Base-by-base conservation (phyloP, 2,888 invertebrate genomes). In the Leucophenga montana region DNA sequence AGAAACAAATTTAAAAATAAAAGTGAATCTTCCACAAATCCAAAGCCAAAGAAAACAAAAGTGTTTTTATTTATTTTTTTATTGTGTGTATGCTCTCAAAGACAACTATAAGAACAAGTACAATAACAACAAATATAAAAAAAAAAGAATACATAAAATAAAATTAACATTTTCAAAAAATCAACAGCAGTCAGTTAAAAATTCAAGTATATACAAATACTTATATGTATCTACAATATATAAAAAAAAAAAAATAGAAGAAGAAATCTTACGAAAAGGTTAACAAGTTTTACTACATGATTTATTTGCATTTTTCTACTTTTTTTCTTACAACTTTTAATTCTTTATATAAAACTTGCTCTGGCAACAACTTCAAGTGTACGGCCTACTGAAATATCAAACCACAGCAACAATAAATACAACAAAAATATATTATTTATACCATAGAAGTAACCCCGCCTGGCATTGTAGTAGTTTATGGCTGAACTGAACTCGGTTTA, bases 221-320 rank as follows among this genome's bases (percentile, higher is more conserved):
- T 62, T 50, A 69, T 6, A 50, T 22, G 48, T 64, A 50, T 18
- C 13, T 33, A 13, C 67, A 9, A 53, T 54, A 18, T 50, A 44
- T 56, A 50, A 48, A 65, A 22, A 48, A 13, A 59, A 46, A 64
- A 64, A 46, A 64, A 56, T 22, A 65, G 67, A 67, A 73, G 73
- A 73, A 64, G 62, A 76, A 75, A 75, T 74, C 71, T 80, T 75
- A 77, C 67, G 78, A 82, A 86, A 86, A 86, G 86, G 86, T 86
- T 85, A 86, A 86, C 86, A 81, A 85, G 85, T 85, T 86, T 85
- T 83, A 78, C 77, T 82, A 83, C 78, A 81, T 83, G 81, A 82
- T 83, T 84, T 82, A 84, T 85, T 82, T 81, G 81, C 81, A 82
- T 85, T 82, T 80, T 79, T 78, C 46, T 57, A 20, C 3, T 46